These are phyloP conservation scores for Propsilocerus akamusi DNA, from an alignment of 1,140 invertebrate species.

Conservation along the genomic window DNA sequence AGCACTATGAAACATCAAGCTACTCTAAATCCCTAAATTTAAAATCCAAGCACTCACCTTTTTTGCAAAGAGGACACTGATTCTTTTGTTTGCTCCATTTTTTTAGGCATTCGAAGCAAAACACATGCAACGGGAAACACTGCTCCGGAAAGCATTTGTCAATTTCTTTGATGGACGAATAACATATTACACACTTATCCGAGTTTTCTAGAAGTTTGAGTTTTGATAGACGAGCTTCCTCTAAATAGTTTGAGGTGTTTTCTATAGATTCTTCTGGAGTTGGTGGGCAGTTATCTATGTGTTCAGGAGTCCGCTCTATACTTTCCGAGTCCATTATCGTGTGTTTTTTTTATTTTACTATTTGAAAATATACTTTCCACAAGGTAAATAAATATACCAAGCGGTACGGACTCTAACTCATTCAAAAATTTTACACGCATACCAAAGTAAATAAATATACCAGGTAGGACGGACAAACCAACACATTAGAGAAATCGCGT, in stretches of 20 bases:
- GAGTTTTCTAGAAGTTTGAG: too few species aligned
- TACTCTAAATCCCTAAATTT: neutral
- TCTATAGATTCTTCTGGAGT: neutral
- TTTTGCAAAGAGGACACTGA: neutral
- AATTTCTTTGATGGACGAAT: neutral
- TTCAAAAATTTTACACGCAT: too few species aligned
- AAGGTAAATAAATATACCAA: too few species aligned
- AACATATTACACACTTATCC: neutral
- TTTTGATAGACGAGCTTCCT: neutral
- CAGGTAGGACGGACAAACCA: too few species aligned
- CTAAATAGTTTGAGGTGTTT: neutral
- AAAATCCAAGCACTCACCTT: neutral
- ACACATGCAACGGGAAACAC: neutral
- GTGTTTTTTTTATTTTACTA: too few species aligned
- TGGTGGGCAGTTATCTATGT: neutral
- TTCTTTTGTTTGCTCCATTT: neutral
- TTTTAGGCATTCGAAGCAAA: neutral
- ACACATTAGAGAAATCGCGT: too few species aligned
- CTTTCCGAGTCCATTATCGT: neutral
- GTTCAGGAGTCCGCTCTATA: neutral
- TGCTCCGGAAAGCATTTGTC: neutral
- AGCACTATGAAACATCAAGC: neutral
- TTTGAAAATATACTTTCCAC: too few species aligned
- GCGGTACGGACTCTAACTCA: too few species aligned
- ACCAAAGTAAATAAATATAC: too few species aligned